phyloP scores from a whole-genome alignment of 2,888 invertebrate species.

The Tribolium freemani region DNA sequence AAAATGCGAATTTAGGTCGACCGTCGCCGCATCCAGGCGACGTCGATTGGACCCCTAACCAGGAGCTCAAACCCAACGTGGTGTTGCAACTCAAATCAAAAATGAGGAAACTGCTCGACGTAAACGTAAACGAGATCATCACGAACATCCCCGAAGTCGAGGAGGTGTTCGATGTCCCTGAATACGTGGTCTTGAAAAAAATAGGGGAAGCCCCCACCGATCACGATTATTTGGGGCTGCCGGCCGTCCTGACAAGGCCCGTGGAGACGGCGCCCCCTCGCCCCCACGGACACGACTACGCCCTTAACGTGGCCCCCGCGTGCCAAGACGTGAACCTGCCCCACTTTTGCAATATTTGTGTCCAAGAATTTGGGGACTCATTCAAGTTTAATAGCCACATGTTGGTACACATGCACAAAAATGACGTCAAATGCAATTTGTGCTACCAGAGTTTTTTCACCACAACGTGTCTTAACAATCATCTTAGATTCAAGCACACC shows the following conservation, averaged over 20 bases:
- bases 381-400: constrained; percentile 23
- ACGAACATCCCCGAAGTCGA: not conserved
- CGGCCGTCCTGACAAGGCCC: not conserved
- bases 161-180: too few species aligned
- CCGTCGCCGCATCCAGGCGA: too few species aligned
- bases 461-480: constrained; percentile 17
- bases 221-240: constrained; percentile 14
- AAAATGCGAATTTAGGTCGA: too few species aligned
- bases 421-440: not conserved
- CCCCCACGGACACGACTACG: constrained; percentile 5
- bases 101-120: too few species aligned
- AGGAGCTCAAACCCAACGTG: too few species aligned
- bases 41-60: too few species aligned
- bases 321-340: not conserved
- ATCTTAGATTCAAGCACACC: not conserved
- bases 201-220: not conserved
- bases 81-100: too few species aligned
- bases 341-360: constrained; percentile 28
- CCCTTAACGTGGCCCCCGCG: not conserved
- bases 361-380: not conserved
- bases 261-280: not conserved
- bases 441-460: constrained; percentile 8
- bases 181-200: too few species aligned
- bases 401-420: constrained; percentile 4
- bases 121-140: too few species aligned